Conservation (phyloP, 2,888 invertebrate species). For the Hydroisotoma schaefferi region DNA sequence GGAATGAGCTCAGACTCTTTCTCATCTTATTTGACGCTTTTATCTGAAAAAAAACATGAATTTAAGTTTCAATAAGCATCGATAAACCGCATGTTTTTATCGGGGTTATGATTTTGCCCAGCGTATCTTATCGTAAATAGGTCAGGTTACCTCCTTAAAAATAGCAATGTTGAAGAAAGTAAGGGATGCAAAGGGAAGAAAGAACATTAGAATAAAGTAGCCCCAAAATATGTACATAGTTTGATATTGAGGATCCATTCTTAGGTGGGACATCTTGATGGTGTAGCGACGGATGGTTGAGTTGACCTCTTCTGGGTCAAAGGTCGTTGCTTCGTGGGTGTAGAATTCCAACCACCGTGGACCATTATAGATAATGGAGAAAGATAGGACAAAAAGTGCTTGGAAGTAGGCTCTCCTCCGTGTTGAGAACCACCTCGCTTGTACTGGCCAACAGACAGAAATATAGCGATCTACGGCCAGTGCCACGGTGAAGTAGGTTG, state of each 20-base stretch:
- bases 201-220: constrained; percentile 40
- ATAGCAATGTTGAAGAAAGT: constrained; percentile 42
- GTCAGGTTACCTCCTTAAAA: constrained; percentile 35
- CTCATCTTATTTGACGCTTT: constrained; percentile 19
- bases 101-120: background rate
- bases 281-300: constrained; percentile 15
- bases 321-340: constrained; percentile 15
- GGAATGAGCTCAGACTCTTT: constrained; percentile 32
- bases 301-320: background rate
- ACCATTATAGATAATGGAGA: constrained; percentile 33
- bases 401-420: constrained; percentile 18
- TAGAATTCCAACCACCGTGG: constrained; percentile 40
- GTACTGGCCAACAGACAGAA: constrained; percentile 35
- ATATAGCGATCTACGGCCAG: constrained; percentile 37
- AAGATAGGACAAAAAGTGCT: constrained; percentile 16
- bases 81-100: background rate
- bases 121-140: background rate
- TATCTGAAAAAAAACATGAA: constrained; percentile 21
- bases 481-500: constrained; percentile 36
- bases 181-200: constrained; percentile 41
- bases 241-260: constrained; percentile 32
- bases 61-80: background rate
- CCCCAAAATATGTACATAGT: constrained; percentile 43
- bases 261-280: constrained; percentile 35
- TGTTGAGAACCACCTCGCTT: constrained; percentile 34